These are phyloP conservation scores for Zapornia atra DNA, from an alignment of 2,113 vertebrate genomes.

Conservation along the genomic window DNA sequence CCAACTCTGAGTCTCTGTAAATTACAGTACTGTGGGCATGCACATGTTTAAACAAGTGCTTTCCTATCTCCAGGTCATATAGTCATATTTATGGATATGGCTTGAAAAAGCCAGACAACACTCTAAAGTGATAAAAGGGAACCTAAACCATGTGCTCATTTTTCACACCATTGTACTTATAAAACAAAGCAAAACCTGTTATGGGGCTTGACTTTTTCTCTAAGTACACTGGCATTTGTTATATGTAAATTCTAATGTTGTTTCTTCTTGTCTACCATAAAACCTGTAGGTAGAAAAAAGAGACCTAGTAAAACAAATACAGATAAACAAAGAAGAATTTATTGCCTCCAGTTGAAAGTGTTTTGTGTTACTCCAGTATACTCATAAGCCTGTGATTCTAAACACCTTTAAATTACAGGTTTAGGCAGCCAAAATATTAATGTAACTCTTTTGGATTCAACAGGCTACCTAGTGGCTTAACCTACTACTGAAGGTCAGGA, in stretches of 20 bases:
- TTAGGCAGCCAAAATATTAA: slow-evolving; percentile 2
- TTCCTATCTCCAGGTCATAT: slow-evolving; percentile 37
- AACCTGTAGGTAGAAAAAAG: neutral
- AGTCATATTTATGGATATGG: neutral
- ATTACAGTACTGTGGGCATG: slow-evolving; percentile 21
- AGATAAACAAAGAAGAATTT: slow-evolving; percentile 22
- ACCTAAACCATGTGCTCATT: slow-evolving; percentile 12
- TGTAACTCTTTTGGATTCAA: slow-evolving; percentile 11
- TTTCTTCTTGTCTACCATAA: neutral
- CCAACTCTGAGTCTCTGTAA: slow-evolving; percentile 38
- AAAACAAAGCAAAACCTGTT: slow-evolving; percentile 11
- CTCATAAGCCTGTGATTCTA: neutral
- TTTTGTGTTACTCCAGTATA: neutral
- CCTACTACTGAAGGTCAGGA: slow-evolving; percentile 11
- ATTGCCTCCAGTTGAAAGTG: neutral
- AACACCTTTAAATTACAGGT: slow-evolving; percentile 16
- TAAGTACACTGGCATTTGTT: neutral
- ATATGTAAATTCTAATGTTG: neutral
- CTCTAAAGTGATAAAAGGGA: neutral
- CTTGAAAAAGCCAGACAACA: slow-evolving; percentile 33
- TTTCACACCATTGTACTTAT: neutral
- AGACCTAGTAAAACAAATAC: neutral
- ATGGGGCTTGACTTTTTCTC: neutral
- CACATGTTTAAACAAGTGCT: slow-evolving; percentile 58
- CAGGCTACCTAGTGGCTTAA: neutral